phyloP scores from a whole-genome alignment of 92 coral and sea anemone species.

The Umimayanthus chanpuru region DNA sequence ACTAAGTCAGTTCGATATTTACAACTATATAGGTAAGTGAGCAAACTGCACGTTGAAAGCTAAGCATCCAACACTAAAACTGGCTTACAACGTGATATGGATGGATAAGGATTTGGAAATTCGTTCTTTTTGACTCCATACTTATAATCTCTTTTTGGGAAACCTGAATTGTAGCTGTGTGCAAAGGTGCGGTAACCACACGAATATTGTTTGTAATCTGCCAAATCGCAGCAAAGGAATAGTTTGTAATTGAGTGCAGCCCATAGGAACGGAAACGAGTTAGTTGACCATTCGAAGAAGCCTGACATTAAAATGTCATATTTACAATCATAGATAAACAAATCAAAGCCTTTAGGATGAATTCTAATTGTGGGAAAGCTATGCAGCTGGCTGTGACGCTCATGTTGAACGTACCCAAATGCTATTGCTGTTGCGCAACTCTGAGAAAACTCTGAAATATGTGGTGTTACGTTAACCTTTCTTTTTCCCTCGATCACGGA shows the following conservation, averaged over 20 bases:
- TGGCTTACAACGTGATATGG: too few relatives aligned
- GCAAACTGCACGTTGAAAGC: too few relatives aligned
- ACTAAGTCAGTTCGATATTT: too few relatives aligned
- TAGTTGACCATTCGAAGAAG: slow-evolving; percentile 23
- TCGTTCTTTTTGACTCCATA: neutral
- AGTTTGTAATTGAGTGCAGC: slow-evolving; percentile 43
- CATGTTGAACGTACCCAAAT: slow-evolving; percentile 47
- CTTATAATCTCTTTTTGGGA: neutral
- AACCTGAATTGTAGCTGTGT: neutral
- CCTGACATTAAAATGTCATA: slow-evolving; percentile 38
- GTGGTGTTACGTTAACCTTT: slow-evolving; percentile 14
- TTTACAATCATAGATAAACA: slow-evolving; percentile 36
- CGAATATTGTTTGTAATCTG: neutral
- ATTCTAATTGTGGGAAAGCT: slow-evolving; percentile 53
- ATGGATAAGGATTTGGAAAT: too few relatives aligned
- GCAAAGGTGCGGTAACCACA: slow-evolving; percentile 23
- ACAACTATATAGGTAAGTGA: too few relatives aligned
- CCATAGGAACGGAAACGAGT: slow-evolving; percentile 38
- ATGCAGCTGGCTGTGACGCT: slow-evolving; percentile 46
- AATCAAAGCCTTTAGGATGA: slow-evolving; percentile 35
- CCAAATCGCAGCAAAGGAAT: neutral
- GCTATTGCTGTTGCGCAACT: slow-evolving; percentile 54
- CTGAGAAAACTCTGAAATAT: slow-evolving; percentile 36
- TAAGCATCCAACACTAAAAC: too few relatives aligned
- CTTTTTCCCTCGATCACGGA: slow-evolving; percentile 46